Conservation (phyloP, 2,797 vertebrate genomes). For the Sebastes jordani region DNA sequence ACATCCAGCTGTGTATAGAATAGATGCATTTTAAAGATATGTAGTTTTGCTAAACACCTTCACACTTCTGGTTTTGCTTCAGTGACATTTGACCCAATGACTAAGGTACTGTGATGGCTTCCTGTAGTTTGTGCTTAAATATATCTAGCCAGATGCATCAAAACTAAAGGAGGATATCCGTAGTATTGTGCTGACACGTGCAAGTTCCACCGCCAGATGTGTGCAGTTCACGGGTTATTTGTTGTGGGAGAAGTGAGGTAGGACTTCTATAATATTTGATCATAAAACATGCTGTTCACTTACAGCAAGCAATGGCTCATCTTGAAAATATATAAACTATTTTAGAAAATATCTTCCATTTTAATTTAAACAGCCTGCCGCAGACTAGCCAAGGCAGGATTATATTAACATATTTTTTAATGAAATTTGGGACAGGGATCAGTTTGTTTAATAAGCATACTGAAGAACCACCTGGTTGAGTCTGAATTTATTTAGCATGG, state of each 20-base stretch:
- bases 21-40: too few relatives aligned
- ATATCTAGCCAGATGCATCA: conserved; percentile 17
- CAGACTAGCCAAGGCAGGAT: not conserved
- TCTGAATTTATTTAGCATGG: not conserved
- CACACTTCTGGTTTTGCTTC: not conserved
- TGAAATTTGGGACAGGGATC: not conserved
- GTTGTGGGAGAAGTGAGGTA: not conserved
- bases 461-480: not conserved
- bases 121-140: conserved; percentile 32
- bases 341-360: not conserved
- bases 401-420: not conserved
- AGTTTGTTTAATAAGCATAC: not conserved
- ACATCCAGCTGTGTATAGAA: not conserved
- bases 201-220: conserved; percentile 33
- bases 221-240: conserved; percentile 4
- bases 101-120: not conserved
- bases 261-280: not conserved
- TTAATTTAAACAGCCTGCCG: not conserved
- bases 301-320: not conserved
- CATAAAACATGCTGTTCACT: not conserved
- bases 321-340: not conserved
- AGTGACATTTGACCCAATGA: not conserved
- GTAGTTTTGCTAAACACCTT: not conserved
- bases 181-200: conserved; percentile 27
- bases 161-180: conserved; percentile 48